Evolutionary conservation across 2,113 vertebrate species (phyloP).

Genomic region (Entosphenus tridentatus): DNA sequence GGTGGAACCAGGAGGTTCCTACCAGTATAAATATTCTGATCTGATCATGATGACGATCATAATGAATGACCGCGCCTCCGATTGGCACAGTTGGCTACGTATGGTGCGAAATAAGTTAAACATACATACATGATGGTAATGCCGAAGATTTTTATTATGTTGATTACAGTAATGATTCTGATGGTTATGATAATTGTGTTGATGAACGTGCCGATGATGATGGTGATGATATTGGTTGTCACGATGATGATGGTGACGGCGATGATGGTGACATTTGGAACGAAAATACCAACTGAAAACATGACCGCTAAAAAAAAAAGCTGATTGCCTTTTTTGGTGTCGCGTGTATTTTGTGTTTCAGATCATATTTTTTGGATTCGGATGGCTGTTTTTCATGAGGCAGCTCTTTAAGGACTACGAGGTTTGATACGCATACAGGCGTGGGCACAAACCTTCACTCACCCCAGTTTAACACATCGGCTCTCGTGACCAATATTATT

Average conservation of each 20-base stretch:
- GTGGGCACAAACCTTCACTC: neutral
- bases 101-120: too few species aligned
- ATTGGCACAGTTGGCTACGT: too few species aligned
- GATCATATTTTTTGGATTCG: constrained; percentile 92
- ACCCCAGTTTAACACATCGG: too few species aligned
- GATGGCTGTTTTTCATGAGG: constrained; percentile 93
- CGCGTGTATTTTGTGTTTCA: constrained; percentile 15
- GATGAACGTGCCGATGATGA: neutral
- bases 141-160: too few species aligned
- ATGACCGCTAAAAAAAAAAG: neutral
- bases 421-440: constrained; percentile 22
- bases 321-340: neutral
- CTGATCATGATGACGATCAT: too few species aligned
- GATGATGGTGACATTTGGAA: neutral
- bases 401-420: constrained; percentile 93
- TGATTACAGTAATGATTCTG: neutral
- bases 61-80: too few species aligned
- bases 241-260: neutral
- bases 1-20: too few species aligned
- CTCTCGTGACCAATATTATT: too few species aligned
- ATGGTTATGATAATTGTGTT: neutral
- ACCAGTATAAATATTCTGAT: too few species aligned
- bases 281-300: neutral
- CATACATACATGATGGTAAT: too few species aligned
- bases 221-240: neutral